Base-by-base conservation (phyloP, 2,888 invertebrate genomes). In the Agriopis leucophaearia region DNA sequence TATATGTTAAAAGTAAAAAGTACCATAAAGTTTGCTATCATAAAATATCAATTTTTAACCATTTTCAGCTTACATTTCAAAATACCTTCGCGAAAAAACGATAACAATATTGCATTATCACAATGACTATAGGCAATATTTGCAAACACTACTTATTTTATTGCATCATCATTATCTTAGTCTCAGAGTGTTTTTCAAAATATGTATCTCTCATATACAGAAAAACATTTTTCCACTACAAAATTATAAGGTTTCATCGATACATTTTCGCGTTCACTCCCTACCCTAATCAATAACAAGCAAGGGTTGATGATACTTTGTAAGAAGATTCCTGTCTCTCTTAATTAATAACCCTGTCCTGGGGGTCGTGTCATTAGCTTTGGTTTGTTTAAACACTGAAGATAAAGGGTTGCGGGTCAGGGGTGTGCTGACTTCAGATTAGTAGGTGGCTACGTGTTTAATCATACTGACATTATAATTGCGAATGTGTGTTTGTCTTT, bases 281-380 rank as follows among this genome's bases (percentile, higher is more conserved):
- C 72, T 71, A 69, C 69, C 40, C 74, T 73, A 64, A 73, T 77
- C 80, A 84, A 82, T 82, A 85, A 84, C 81, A 86, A 88, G 80
- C 79, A 86, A 90, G 92, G 92, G 92, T 90, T 90, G 90, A 88
- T 89, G 88, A 90, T 92, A 91, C 88, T 88, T 92, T 91, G 90
- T 85, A 86, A 92, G 92, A 86, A 86, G 88, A 89, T 88, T 87
- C 88, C 82, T 81, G 79, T 78, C 80, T 78, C 76, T 83, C 84
- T 87, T 91, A 91, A 92, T 93, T 93, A 93, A 93, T 89, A 87
- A 85, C 85, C 86, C 81, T 76, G 81, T 90, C 89, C 87, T 82
- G 74, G 78, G 82, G 86, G 83, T 83, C 80, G 83, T 89, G 86
- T 91, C 83, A 89, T 92, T 91, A 89, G 82, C 81, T 81, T 85